A percentile compares a stretch with the other conserved stretches of the same genome.
phyloP scores from a whole-genome alignment of 2,797 vertebrate genomes.

The Clarias fuscus region DNA sequence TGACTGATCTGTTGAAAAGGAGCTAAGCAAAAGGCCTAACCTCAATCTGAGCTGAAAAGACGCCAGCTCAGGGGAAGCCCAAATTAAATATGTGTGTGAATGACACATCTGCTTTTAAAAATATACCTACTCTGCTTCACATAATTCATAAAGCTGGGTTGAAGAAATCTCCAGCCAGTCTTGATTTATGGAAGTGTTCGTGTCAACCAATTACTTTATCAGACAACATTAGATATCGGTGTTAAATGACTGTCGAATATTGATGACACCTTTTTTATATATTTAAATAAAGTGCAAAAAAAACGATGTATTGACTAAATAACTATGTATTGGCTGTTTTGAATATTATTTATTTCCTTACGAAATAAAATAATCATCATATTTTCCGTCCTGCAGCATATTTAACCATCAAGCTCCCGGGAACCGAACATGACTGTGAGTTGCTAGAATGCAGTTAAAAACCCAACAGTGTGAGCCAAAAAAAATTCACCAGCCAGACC shows the following conservation, averaged over 20 bases:
- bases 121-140: not conserved
- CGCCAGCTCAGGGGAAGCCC: not conserved
- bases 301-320: not conserved
- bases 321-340: not conserved
- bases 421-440: not conserved
- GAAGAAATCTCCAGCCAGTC: not conserved
- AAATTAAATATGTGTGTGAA: not conserved
- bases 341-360: no score
- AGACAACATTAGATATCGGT: not conserved
- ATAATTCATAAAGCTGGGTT: not conserved
- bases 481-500: slow-evolving; percentile 9
- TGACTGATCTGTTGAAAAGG: not conserved
- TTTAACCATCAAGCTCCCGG: not conserved
- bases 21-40: not conserved
- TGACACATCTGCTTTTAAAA: not conserved
- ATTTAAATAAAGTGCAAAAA: not conserved
- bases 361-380: not conserved
- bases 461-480: not conserved
- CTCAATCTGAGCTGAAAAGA: slow-evolving; percentile 1
- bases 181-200: not conserved
- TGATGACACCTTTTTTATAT: not conserved
- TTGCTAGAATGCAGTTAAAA: slow-evolving; percentile 15
- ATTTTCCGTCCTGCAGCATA: not conserved
- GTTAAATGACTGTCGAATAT: not conserved
- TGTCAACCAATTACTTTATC: not conserved